Evolutionary conservation across 2,888 invertebrate species (phyloP).

Genomic region (Parapristionchus giblindavisi): DNA sequence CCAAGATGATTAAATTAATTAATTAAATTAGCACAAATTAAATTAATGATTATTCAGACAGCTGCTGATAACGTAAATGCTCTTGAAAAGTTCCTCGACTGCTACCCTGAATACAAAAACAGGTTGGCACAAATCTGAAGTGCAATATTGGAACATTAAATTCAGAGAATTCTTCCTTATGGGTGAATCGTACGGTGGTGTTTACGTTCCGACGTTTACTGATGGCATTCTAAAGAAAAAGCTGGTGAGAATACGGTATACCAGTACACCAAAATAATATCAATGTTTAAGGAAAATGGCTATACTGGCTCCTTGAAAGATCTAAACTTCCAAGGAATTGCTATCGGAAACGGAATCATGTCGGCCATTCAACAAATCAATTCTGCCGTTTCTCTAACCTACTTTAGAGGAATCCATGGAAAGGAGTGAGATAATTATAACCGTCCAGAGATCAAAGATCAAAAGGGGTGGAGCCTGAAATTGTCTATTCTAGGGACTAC

Average conservation of each 20-base stretch:
- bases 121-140: no score
- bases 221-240: slow-evolving; percentile 35
- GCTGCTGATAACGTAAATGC: slow-evolving; percentile 72
- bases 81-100: slow-evolving; percentile 71
- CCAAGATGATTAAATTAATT: no score
- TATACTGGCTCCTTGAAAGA: slow-evolving; percentile 20
- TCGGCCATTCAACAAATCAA: slow-evolving; percentile 54
- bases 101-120: slow-evolving; percentile 71
- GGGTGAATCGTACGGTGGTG: slow-evolving; percentile 41
- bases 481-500: slow-evolving; percentile 14
- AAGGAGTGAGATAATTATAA: slow-evolving; percentile 51
- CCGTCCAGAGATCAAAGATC: neutral
- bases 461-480: neutral
- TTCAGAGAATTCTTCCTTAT: slow-evolving; percentile 49
- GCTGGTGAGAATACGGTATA: no score
- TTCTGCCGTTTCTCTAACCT: slow-evolving; percentile 50
- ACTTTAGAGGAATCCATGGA: slow-evolving; percentile 56
- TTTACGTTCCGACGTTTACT: slow-evolving; percentile 40
- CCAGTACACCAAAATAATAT: no score
- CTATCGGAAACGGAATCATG: slow-evolving; percentile 67
- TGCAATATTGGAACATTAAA: neutral
- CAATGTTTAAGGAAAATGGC: no score
- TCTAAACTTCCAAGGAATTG: slow-evolving; percentile 61
- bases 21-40: neutral
- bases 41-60: slow-evolving; percentile 57